Base-by-base conservation (phyloP, 2,797 vertebrate species). In the Eutrigla gurnardus region DNA sequence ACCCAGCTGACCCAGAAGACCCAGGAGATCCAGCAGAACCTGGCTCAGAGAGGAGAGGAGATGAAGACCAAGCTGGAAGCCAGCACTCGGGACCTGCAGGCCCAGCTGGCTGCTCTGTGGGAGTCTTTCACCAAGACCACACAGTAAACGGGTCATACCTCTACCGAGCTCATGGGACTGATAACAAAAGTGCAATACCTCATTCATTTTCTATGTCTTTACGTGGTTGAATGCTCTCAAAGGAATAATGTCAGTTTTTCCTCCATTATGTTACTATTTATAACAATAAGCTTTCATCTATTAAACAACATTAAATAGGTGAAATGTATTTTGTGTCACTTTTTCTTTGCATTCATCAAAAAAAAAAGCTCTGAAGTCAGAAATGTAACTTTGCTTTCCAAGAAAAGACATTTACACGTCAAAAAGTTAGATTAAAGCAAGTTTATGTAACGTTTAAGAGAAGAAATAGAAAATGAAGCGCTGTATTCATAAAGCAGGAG, bases 21-120 rank as follows among this genome's bases (percentile, higher is more conserved):
- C 66, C 83, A 88, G 88, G 90, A 83, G 77, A 61, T 95, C 62
- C 92, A 94, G 88, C 83, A 92, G 77, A 93, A 68, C 42, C 65
- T 95, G 75, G 64, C 77, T 6, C 88, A 89, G 1, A 90, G 75
- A 5, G 88, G 92, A 3, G 92, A 92, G 17, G 90, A 93, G 74
- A 77, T 95, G 77, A 88, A 32, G 65, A 70, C 75, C 60, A 86
- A 80, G 75, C 61, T 95, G 73, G 84, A 92, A 12, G 10, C 76
- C 2, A 71, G 87, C 3, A 3, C 90, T 6, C 76, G 93, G 81
- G 70, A 87, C 58, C 65, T 95, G 78, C 85, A 88, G 77, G 36
- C 18, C 15, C 82, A 89, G 62, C 80, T 94, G 52, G 43, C 17
- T 0, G 42, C 72, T 42, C 86, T 95, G 25, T 93, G 93, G 94